A percentile compares a stretch with the other conserved stretches of the same genome.
Evolutionary conservation across 2,113 vertebrate genomes (phyloP).

Genomic region (Centropus unirufus): DNA sequence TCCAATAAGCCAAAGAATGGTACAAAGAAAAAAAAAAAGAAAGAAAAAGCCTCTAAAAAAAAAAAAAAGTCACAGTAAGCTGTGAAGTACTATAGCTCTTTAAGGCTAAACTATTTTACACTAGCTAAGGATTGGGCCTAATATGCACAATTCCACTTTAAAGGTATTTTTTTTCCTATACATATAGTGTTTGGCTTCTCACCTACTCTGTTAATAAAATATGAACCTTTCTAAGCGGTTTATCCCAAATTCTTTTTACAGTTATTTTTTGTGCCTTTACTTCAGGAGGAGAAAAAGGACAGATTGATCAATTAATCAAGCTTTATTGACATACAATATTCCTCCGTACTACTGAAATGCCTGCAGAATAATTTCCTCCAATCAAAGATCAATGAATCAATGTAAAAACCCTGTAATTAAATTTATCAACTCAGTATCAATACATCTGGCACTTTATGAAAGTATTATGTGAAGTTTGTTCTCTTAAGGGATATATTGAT

Average conservation of each 20-base stretch:
- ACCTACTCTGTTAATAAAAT: background rate
- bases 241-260: background rate
- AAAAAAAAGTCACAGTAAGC: background rate
- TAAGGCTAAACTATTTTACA: background rate
- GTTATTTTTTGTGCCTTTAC: constrained; percentile 43
- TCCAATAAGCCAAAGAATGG: background rate
- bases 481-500: constrained; percentile 65
- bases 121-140: background rate
- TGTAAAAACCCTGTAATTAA: constrained; percentile 73
- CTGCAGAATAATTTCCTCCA: constrained; percentile 61
- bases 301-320: constrained; percentile 71
- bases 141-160: background rate
- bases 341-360: constrained; percentile 67
- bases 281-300: background rate
- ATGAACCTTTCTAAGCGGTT: background rate
- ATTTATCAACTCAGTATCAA: constrained; percentile 63
- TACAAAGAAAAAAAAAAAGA: background rate
- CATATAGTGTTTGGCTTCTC: background rate
- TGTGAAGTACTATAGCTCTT: background rate
- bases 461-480: constrained; percentile 66
- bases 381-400: constrained; percentile 73
- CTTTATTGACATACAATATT: constrained; percentile 48
- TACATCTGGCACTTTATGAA: constrained; percentile 63
- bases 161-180: background rate
- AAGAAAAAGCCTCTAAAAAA: background rate